These are phyloP conservation scores for Periparus ater DNA, from an alignment of 2,797 vertebrate species.

Conservation along the genomic window DNA sequence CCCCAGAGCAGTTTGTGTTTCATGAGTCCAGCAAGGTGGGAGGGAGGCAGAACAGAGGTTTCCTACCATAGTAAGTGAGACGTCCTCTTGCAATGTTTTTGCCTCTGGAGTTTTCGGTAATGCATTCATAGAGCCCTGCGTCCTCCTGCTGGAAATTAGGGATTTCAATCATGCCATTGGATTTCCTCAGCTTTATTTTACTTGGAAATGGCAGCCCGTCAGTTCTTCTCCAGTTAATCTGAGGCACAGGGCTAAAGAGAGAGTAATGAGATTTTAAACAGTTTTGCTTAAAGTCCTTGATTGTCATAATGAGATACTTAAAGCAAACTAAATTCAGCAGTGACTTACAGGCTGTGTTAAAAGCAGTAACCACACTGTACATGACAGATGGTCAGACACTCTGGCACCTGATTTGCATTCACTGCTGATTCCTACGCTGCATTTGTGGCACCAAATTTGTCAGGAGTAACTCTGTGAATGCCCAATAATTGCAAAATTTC, in stretches of 20 bases:
- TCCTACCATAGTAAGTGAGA: conserved; percentile 91
- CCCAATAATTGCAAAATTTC: background rate
- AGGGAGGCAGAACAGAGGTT: background rate
- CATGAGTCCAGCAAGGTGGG: fast-evolving
- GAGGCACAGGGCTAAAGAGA: conserved; percentile 87
- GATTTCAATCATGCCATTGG: conserved; percentile 89
- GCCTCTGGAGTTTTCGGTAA: conserved; percentile 91
- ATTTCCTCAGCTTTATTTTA: conserved; percentile 89
- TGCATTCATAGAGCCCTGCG: conserved; percentile 90
- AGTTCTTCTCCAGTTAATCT: conserved; percentile 92
- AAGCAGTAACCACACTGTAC: background rate
- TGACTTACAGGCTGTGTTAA: background rate
- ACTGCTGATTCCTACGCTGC: background rate
- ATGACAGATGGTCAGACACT: background rate
- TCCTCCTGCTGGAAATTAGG: conserved; percentile 93
- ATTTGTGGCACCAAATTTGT: background rate
- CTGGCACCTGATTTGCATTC: background rate
- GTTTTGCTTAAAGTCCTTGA: background rate
- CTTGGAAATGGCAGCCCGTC: conserved; percentile 88
- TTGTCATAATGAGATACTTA: background rate
- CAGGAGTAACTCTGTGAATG: background rate
- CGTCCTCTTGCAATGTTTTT: conserved; percentile 90
- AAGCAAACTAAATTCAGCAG: background rate
- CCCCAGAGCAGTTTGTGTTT: background rate
- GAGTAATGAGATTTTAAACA: conserved; percentile 5